A percentile compares a stretch with the other conserved stretches of the same genome.
These are phyloP conservation scores for Gadopsis marmoratus DNA, from an alignment of 2,797 vertebrate genomes.

Conservation along the genomic window DNA sequence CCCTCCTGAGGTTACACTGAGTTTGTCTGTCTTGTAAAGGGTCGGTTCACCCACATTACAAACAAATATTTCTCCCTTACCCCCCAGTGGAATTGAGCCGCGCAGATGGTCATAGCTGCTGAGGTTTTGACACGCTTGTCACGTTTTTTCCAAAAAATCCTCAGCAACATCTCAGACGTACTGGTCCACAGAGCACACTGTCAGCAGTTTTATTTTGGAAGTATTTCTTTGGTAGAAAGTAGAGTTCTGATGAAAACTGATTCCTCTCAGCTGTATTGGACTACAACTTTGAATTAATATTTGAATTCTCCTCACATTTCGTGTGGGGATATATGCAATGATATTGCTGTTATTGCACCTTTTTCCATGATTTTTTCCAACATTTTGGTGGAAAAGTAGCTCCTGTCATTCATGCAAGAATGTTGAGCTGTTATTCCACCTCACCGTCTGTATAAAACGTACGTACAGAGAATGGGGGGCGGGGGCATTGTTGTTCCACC, in stretches of 20 bases:
- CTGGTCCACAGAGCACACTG: neutral
- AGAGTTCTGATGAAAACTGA: neutral
- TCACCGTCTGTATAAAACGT: too few relatives aligned
- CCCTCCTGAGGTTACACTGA: constrained; percentile 53
- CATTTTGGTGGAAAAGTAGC: neutral
- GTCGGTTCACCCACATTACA: constrained; percentile 11
- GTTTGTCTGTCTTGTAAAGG: constrained; percentile 38
- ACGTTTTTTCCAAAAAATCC: neutral
- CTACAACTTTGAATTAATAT: neutral
- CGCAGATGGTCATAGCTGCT: neutral
- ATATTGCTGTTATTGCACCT: neutral
- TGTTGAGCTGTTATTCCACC: too few relatives aligned
- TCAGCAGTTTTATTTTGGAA: too few relatives aligned
- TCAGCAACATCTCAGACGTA: neutral
- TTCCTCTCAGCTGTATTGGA: neutral
- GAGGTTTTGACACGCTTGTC: neutral
- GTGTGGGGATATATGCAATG: neutral
- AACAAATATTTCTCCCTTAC: neutral
- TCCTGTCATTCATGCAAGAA: too few relatives aligned
- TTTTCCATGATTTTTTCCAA: neutral
- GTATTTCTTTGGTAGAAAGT: neutral
- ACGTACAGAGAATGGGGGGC: too few relatives aligned
- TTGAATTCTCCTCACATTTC: neutral
- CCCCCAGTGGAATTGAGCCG: neutral
- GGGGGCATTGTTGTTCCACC: too few relatives aligned